Percentiles rank a stretch among this genome's conserved stretches.
phyloP scores from a whole-genome alignment of 2,888 invertebrate genomes.

The Drosophila neotestacea region DNA sequence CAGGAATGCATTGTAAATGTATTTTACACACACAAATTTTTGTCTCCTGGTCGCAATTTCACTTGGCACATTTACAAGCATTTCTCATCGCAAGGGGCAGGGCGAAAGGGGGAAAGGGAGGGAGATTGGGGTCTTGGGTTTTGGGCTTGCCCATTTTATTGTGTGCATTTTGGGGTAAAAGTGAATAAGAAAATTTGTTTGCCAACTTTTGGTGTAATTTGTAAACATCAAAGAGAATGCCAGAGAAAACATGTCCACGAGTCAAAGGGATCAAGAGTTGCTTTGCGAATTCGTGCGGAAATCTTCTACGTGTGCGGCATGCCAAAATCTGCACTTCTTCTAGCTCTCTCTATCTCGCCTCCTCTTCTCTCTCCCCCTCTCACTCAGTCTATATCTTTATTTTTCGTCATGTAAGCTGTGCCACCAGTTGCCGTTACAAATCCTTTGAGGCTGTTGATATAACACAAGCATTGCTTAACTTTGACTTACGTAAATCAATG shows the following conservation, averaged over 20 bases:
- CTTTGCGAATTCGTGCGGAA: constrained; percentile 81
- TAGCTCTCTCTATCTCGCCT: background rate
- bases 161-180: constrained; percentile 67
- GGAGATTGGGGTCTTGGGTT: background rate
- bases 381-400: no score
- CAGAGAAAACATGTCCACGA: constrained; percentile 78
- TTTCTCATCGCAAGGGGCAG: constrained; percentile 11
- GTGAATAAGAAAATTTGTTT: constrained; percentile 82
- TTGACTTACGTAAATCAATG: constrained; percentile 39
- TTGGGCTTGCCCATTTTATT: constrained; percentile 59
- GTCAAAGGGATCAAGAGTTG: constrained; percentile 81
- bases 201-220: constrained; percentile 81
- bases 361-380: background rate
- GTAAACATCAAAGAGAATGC: constrained; percentile 80
- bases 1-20: constrained; percentile 72
- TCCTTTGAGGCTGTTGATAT: constrained; percentile 44
- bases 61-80: constrained; percentile 69
- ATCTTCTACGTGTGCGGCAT: constrained; percentile 80
- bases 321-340: constrained; percentile 46
- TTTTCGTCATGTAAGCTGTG: background rate
- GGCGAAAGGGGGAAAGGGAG: background rate
- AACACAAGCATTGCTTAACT: constrained; percentile 22
- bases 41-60: constrained; percentile 69
- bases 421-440: constrained; percentile 49
- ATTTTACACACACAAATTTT: constrained; percentile 61